Conservation (phyloP, 1,140 invertebrate genomes). For the Zaprionus vittiger region DNA sequence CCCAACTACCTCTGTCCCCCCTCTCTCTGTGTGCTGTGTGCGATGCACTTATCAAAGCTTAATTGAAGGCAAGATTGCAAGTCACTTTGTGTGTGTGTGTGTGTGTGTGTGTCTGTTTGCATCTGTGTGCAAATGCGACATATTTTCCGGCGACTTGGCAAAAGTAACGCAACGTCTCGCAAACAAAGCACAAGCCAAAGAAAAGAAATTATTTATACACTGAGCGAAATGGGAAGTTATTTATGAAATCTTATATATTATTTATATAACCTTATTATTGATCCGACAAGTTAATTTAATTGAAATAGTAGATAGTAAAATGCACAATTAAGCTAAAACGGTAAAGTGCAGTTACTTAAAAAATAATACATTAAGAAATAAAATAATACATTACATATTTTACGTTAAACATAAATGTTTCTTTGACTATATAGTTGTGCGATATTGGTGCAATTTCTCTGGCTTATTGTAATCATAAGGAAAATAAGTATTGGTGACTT, state of each 20-base stretch:
- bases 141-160: conserved; percentile 82
- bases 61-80: conserved; percentile 84
- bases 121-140: conserved; percentile 65
- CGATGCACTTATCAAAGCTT: conserved; percentile 84
- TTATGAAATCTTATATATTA: background rate
- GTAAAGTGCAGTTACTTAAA: too few relatives aligned
- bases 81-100: conserved; percentile 17
- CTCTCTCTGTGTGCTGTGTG: conserved; percentile 46
- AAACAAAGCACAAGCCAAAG: conserved; percentile 78
- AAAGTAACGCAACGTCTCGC: conserved; percentile 56
- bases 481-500: background rate
- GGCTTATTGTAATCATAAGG: background rate
- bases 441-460: background rate
- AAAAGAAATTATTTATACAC: conserved; percentile 73
- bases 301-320: too few relatives aligned
- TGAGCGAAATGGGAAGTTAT: conserved; percentile 9
- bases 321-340: too few relatives aligned
- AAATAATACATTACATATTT: background rate
- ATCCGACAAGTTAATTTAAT: too few relatives aligned
- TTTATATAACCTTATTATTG: background rate
- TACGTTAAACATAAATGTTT: too few relatives aligned
- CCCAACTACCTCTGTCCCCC: background rate
- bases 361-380: background rate
- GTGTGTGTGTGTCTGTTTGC: conserved; percentile 12
- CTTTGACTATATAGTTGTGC: background rate